Base-by-base conservation (phyloP, 2,797 vertebrate genomes). In the Trichosurus vulpecula region DNA sequence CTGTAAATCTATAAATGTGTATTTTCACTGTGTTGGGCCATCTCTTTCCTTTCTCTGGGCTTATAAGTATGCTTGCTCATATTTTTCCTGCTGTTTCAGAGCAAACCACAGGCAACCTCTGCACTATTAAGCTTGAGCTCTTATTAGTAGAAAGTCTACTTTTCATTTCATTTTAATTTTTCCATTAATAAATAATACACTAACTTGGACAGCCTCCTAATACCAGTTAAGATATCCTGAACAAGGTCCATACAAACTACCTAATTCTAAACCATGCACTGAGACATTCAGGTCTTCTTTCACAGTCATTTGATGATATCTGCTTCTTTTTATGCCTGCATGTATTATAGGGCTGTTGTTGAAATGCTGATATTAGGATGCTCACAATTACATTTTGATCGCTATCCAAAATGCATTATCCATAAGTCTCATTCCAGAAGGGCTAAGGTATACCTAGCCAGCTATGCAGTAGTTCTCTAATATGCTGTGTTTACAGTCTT, bases 401-500 rank as follows among this genome's bases (percentile, higher is more conserved):
- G 89, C n/a, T 96, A 94, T 97, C 96, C 96, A 98, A 95, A 89
- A 74, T 91, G 91, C 95, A 97, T 96, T 98, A 89, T 52, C 94
- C 95, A 96, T 90, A 92, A 94, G 93, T 58, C 57, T 98, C n/a
- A 2, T 93, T 97, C 97, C 93, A 95, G 94, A 94, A 89, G 92
- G 95, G 58, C 53, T 95, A 96, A 94, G 58, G 93, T 97, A 93
- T 56, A 92, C 95, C 94, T 54, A 96, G 92, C 93, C 56, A 96
- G 96, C 93, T 97, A 96, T 95, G 87, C 81, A 94, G 95, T 95
- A 98, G 58, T 81, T 61, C 41, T 97, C 98, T 97, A 94, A 95
- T 97, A 96, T 97, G 93, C 92, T 97, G 97, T 97, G 91, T 96
- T 96, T 96, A 93, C 95, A 98, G 94, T 94, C 55, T 97, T 66